These are phyloP conservation scores for Caenorhabditis tropicalis DNA, from an alignment of 1,140 invertebrate species.

Conservation along the genomic window DNA sequence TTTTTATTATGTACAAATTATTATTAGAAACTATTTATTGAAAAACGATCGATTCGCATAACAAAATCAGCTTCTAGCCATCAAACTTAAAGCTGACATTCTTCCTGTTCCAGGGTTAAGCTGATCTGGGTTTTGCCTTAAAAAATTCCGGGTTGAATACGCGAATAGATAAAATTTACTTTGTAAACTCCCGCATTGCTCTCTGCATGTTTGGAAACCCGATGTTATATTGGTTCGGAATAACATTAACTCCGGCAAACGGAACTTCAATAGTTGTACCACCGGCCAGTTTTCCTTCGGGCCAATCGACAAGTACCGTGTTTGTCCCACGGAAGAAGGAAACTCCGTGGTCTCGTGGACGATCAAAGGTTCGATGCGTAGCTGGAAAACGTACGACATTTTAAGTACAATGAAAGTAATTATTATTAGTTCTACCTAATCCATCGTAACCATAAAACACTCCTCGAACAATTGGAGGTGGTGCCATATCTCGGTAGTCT, in stretches of 20 bases:
- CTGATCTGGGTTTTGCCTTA: constrained; percentile 53
- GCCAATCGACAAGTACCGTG: constrained; percentile 59
- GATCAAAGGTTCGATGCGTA: constrained; percentile 55
- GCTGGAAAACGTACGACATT: constrained; percentile 30
- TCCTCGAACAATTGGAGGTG: constrained; percentile 59
- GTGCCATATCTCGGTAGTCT: constrained; percentile 53
- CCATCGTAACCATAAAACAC: constrained; percentile 62
- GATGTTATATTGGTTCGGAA: constrained; percentile 55
- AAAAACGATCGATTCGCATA: too few species aligned
- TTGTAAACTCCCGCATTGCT: constrained; percentile 46
- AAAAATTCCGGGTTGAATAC: too few species aligned
- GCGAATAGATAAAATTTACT: too few species aligned
- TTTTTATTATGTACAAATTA: too few species aligned
- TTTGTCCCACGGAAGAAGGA: constrained; percentile 61
- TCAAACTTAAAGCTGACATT: constrained; percentile 8
- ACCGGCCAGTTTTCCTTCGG: constrained; percentile 58
- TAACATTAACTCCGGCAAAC: constrained; percentile 55
- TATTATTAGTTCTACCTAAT: constrained; percentile 36
- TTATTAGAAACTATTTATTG: too few species aligned
- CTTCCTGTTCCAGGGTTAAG: constrained; percentile 61
- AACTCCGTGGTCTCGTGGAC: constrained; percentile 60
- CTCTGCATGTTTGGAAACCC: constrained; percentile 60
- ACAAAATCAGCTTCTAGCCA: background rate
- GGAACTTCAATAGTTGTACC: constrained; percentile 60
- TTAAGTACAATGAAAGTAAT: background rate